Base-by-base conservation (phyloP, 30 jellyfish, hydroid and myxozoan species). In the Sanderia malayensis region DNA sequence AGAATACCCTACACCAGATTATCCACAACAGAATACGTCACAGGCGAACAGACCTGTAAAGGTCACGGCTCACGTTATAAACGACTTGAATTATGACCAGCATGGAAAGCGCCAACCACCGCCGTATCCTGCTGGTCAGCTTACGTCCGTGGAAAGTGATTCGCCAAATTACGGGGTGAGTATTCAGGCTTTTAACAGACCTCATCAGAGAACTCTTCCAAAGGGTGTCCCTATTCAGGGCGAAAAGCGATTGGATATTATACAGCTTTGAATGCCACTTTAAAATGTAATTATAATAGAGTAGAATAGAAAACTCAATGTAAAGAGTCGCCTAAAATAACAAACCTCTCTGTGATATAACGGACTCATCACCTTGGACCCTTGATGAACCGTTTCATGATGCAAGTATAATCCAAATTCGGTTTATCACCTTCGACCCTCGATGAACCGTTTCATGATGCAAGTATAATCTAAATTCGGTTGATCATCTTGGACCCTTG, bases 61-160 rank as follows among this genome's bases (percentile, higher is more conserved):
- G 25, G 22, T 41, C 46, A 74, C 33, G 18, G 19, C 4, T 24
- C 86, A 74, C 25, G 27, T 0, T 41, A 77, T 23, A 1, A 65
- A 26, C 15, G 86, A 74, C 10, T 60, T 70, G 22, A 58, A 31
- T 20, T 29, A 49, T 0, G 86, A 74, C 31, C n/a, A n/a, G n/a
- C 86, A 73, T 13, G 45, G 86, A 59, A 34, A 44, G 55, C 59
- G 64, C 57, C 86, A 32, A 59, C 86, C 86, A 13, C 86, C 86
- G 2, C 86, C 86, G 0, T 74, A 74, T 20, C 77, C 86, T n/a
- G 69, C 67, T 7, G 77, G 61, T 4, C 19, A 26, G 28, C 28
- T 2, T 41, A 31, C 6, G 2, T 26, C 21, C 47, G 67, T 34
- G 23, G 61, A 44, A 0, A 47, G 26, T 22, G 81, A 46, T n/a